Percentiles rank a stretch among this genome's conserved stretches.
These are phyloP conservation scores for Nothocercus nigrocapillus DNA, from an alignment of 2,113 vertebrate genomes.

Conservation along the genomic window DNA sequence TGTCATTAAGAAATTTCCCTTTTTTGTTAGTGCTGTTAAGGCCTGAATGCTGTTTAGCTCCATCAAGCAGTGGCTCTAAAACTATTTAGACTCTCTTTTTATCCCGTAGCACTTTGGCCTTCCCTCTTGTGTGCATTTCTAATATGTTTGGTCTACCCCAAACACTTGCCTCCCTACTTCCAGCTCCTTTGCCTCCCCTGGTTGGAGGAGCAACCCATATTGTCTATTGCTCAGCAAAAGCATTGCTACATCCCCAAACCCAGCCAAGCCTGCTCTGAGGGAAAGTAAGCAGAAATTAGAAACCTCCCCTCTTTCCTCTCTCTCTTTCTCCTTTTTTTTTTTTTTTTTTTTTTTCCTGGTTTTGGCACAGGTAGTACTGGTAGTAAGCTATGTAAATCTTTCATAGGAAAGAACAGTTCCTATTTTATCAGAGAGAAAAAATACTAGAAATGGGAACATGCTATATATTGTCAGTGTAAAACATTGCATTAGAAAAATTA, in stretches of 20 bases:
- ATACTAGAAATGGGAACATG: not conserved
- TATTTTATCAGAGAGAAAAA: slow-evolving; percentile 9
- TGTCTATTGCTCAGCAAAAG: not conserved
- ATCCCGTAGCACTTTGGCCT: not conserved
- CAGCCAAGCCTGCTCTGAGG: not conserved
- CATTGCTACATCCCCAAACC: not conserved
- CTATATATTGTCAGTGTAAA: slow-evolving; percentile 28
- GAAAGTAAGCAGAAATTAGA: not conserved
- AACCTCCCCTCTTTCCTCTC: not conserved
- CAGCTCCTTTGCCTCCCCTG: not conserved
- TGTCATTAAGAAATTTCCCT: slow-evolving; percentile 57
- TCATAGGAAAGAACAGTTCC: not conserved
- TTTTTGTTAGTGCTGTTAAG: slow-evolving; percentile 8
- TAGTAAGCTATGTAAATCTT: not conserved
- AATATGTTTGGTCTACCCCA: not conserved
- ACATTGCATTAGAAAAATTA: slow-evolving; percentile 29
- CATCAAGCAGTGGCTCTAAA: not conserved
- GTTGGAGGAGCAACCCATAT: not conserved
- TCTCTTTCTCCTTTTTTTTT: not conserved
- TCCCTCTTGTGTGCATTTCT: not conserved
- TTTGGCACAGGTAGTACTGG: not conserved
- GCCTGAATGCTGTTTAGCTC: slow-evolving; percentile 12
- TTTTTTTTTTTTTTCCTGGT: not conserved
- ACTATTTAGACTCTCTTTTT: not conserved
- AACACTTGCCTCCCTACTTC: not conserved